phyloP scores from a whole-genome alignment of 2,113 vertebrate species.

The Pandion haliaetus region DNA sequence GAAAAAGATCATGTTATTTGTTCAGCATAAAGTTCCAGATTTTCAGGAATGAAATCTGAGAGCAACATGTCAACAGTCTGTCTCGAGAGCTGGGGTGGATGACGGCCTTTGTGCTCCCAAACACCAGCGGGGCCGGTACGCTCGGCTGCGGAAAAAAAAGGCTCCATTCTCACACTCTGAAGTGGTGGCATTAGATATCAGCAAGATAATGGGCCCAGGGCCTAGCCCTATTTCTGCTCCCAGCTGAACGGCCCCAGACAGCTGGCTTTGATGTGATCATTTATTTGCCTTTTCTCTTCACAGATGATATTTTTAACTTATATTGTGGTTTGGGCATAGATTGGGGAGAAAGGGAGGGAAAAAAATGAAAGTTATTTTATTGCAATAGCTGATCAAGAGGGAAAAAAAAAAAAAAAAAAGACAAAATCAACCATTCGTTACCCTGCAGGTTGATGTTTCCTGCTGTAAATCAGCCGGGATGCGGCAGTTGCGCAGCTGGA shows the following conservation, averaged over 20 bases:
- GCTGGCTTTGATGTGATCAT: constrained; percentile 70
- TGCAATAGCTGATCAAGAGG: not conserved
- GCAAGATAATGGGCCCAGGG: constrained; percentile 71
- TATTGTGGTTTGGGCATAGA: not conserved
- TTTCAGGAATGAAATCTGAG: constrained; percentile 79
- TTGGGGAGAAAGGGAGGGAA: not conserved
- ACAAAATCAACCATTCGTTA: not conserved
- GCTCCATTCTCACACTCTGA: constrained; percentile 71
- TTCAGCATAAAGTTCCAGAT: constrained; percentile 73
- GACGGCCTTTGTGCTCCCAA: constrained; percentile 75
- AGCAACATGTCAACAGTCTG: constrained; percentile 66
- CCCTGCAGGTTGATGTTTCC: not conserved
- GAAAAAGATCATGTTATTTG: constrained; percentile 75
- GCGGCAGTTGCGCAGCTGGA: not conserved
- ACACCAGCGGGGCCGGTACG: constrained; percentile 64
- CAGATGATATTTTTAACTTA: constrained; percentile 69
- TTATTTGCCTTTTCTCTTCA: constrained; percentile 66
- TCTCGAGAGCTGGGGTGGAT: constrained; percentile 67
- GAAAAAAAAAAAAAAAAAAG: not conserved
- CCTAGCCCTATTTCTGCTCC: constrained; percentile 57
- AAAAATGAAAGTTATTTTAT: not conserved
- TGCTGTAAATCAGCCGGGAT: not conserved
- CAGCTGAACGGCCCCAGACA: constrained; percentile 54
- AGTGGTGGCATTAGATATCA: constrained; percentile 75
- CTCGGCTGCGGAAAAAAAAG: constrained; percentile 63